phyloP scores from a whole-genome alignment of 2,888 invertebrate genomes.

The Oscheius sp. region DNA sequence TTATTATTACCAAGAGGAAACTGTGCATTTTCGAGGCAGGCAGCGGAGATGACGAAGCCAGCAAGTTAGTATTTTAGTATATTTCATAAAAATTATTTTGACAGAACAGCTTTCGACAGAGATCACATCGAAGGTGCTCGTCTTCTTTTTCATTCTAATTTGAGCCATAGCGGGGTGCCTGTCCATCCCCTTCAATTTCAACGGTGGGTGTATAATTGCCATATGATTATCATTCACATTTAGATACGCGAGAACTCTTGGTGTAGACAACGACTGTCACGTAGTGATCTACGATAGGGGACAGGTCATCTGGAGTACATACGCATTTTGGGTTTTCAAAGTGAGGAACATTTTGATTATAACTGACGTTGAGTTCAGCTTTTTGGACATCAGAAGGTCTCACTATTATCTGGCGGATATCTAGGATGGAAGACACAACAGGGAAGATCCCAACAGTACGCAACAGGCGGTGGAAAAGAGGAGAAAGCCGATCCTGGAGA shows the following conservation, averaged over 20 bases:
- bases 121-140: constrained; percentile 68
- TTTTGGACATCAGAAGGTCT: constrained; percentile 67
- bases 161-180: constrained; percentile 70
- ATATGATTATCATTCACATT: constrained; percentile 5
- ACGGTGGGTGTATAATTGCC: constrained; percentile 19
- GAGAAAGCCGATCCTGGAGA: constrained; percentile 43
- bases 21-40: constrained; percentile 66
- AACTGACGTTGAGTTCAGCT: constrained; percentile 43
- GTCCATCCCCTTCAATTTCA: constrained; percentile 70
- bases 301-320: constrained; percentile 68
- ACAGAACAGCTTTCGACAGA: constrained; percentile 39
- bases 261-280: constrained; percentile 69
- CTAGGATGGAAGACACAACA: constrained; percentile 63
- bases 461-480: constrained; percentile 44
- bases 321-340: constrained; percentile 71
- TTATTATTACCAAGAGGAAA: constrained; percentile 65
- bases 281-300: constrained; percentile 69
- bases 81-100: neutral
- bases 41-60: constrained; percentile 54
- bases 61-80: constrained; percentile 40
- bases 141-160: constrained; percentile 66
- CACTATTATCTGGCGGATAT: constrained; percentile 66
- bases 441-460: constrained; percentile 53
- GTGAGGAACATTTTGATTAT: constrained; percentile 34
- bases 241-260: constrained; percentile 66